Base-by-base conservation (phyloP, 2,113 vertebrate species). In the Pantherophis guttatus region DNA sequence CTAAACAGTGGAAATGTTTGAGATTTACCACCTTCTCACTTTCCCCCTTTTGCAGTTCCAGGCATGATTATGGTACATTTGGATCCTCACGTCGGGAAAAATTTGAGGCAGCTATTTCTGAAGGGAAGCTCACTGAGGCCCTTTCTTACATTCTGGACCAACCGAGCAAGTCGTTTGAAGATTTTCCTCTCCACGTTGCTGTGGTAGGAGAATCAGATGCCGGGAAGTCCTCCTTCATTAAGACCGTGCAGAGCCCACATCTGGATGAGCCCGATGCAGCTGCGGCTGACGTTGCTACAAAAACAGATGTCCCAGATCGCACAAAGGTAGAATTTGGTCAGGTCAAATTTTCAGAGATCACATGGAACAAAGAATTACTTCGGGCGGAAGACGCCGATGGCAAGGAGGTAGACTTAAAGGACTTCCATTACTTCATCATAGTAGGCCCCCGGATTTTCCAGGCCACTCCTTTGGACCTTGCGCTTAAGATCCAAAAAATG, bases 381-480 rank as follows among this genome's bases (percentile, higher is more conserved):
- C 86, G 50, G 1, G 39, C 90, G 13, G 88, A 85, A 24, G 93
- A 95, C 33, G 87, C 23, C 19, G 89, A 91, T 75, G 23, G 26
- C 5, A 50, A 93, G 65, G 48, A 93, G 44, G 91, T 94, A 8
- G 29, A 93, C 7, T 94, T 96, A 10, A 57, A 88, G 17, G 62
- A 44, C 33, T 97, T 95, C 89, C 96, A 97, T 92, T 95, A 97
- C 85, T 97, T 95, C 65, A 91, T 97, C 54, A 91, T 97, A 26
- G 44, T 97, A 1, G 94, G 93, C 15, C 59, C 94, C 9, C 70
- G 95, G 39, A 94, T 96, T 54, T 91, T 95, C 55, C 75, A 85
- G 55, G 24, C 93, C n/a, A 23, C 59, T 39, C 91, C 89, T 29
- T 50, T 94, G 39, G 86, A 93, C 11, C 93, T 97, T 10, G 91